These are phyloP conservation scores for Aleadryas rufinucha DNA, from an alignment of 2,113 vertebrate species.

Conservation along the genomic window DNA sequence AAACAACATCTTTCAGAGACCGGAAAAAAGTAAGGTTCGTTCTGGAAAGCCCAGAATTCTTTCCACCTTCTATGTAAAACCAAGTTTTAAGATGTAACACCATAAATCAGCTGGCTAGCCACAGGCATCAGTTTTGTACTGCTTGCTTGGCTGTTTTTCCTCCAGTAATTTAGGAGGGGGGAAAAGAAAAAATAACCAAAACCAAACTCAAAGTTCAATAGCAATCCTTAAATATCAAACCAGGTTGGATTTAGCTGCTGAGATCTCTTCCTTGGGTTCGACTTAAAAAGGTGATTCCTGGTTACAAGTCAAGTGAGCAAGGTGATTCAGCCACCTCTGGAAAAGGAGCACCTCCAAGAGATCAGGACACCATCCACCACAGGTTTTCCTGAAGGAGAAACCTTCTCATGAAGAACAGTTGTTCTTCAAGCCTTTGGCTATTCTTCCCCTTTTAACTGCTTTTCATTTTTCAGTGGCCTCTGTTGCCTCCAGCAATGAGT, in stretches of 20 bases:
- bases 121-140: background rate
- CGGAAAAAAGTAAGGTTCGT: rapidly evolving
- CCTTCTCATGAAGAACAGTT: background rate
- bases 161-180: background rate
- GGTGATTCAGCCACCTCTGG: background rate
- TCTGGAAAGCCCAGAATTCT: background rate
- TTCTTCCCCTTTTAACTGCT: background rate
- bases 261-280: background rate
- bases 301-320: background rate
- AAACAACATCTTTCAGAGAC: background rate
- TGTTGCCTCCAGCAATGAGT: background rate
- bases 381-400: background rate
- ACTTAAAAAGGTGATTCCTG: background rate
- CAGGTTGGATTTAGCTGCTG: background rate
- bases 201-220: background rate
- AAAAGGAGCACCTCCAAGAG: background rate
- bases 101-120: background rate
- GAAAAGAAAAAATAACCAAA: background rate
- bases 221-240: background rate
- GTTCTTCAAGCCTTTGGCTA: background rate
- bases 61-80: background rate
- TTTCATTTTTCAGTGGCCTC: background rate
- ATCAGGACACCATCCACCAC: background rate
- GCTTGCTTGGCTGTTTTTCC: background rate
- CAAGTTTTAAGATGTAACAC: background rate